Base-by-base conservation (phyloP, 2,797 vertebrate species). In the Paratrypauchen microcephalus region DNA sequence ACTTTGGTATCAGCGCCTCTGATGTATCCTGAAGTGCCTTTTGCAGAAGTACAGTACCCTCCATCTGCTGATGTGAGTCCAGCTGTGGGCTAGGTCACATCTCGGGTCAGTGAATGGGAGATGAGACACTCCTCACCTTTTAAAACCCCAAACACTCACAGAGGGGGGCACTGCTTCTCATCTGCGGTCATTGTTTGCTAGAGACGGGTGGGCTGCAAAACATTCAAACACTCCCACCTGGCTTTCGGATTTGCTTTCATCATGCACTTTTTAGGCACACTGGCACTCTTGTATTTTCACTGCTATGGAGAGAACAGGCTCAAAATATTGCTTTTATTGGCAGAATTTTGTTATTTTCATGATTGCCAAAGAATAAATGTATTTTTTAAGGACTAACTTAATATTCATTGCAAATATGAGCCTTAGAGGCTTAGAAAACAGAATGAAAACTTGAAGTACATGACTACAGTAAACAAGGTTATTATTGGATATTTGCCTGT, bases 221-320 rank as follows among this genome's bases (percentile, higher is more conserved):
- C 66, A 65, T 80, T 80, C 16, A 75, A 83, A 73, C 73, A 59
- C 55, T 1, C 52, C 76, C 72, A 80, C 63, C 79, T 83, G 76
- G 75, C 79, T 78, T 80, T 79, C 61, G 65, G 82, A 82, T 88
- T 86, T 88, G 73, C 73, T 85, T 85, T 88, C 77, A 89, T 83
- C 77, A 83, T 80, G 79, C 75, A 70, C 60, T 73, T 86, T 75
- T 73, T 79, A 66, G 54, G 68, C 58, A 71, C 66, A 86, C 71
- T 78, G 59, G 50, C 73, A 69, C 76, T 15, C 63, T 73, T 80
- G 65, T 83, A 72, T 86, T 76, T 77, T 48, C 56, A 64, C 77
- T 68, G 67, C 70, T 9, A 74, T 24, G 47, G 45, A 41, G 54
- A 63, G 68, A 86, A 81, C 76, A 73, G 70, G 86, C 75, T 83